These are phyloP conservation scores for Xestia c-nigrum DNA, from an alignment of 2,888 invertebrate species.

Conservation along the genomic window DNA sequence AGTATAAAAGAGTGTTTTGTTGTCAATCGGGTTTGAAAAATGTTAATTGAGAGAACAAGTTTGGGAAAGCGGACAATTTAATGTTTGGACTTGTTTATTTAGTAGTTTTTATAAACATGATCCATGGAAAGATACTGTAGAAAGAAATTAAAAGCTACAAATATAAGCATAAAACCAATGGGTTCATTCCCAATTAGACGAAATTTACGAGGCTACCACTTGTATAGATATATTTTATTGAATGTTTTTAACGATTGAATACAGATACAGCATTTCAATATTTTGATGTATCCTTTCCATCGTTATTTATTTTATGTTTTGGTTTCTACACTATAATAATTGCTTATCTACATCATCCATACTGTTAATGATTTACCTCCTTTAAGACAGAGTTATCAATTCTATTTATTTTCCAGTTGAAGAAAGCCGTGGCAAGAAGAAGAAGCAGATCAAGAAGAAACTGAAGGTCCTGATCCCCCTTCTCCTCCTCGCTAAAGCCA, in stretches of 20 bases:
- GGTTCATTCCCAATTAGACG: not conserved
- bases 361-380: not conserved
- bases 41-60: constrained; percentile 4
- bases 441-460: constrained; percentile 92
- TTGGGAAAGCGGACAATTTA: not conserved
- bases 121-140: not conserved
- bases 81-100: constrained; percentile 5
- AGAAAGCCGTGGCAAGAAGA: constrained; percentile 93
- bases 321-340: not conserved
- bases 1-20: not conserved
- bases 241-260: not conserved
- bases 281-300: not conserved
- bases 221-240: not conserved
- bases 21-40: not conserved
- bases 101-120: not conserved
- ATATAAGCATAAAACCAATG: not conserved
- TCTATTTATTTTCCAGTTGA: constrained; percentile 74
- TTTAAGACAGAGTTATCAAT: not conserved
- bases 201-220: not conserved
- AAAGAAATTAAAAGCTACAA: not conserved
- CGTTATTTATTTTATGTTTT: not conserved
- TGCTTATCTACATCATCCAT: not conserved
- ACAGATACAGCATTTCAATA: not conserved
- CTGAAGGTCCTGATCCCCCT: constrained; percentile 88
- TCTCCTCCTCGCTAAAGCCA: constrained; percentile 91